Evolutionary conservation across 1,140 invertebrate genomes (phyloP).

Genomic region (Centruroides sculpturatus): DNA sequence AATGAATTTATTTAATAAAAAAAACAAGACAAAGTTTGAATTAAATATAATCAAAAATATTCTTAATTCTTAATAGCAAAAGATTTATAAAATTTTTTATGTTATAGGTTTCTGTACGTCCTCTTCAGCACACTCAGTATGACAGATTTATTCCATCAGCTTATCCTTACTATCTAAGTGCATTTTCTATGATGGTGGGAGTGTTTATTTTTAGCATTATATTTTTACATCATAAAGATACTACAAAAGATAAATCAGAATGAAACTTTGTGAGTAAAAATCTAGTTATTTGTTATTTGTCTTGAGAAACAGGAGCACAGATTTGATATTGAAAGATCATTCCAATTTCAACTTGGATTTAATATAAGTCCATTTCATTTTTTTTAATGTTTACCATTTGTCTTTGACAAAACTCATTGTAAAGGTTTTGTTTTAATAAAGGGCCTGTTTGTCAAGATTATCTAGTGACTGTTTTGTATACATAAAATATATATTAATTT

Average conservation of each 20-base stretch:
- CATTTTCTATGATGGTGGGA: conserved; percentile 99
- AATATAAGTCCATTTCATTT: no score
- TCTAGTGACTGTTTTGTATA: no score
- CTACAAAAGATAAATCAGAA: conserved; percentile 27
- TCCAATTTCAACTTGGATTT: no score
- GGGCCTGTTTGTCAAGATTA: no score
- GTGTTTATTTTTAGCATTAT: conserved; percentile 85
- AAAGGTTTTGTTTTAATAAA: no score
- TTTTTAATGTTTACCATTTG: no score
- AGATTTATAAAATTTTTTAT: conserved; percentile 5
- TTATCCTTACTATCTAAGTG: conserved; percentile 94
- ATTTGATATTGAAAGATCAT: no score
- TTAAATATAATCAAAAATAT: background rate
- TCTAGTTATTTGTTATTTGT: background rate
- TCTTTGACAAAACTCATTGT: no score
- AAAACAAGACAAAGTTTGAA: background rate
- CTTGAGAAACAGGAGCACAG: no score
- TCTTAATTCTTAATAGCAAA: background rate
- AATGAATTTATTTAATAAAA: no score
- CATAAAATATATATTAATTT: no score
- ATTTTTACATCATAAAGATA: conserved; percentile 84
- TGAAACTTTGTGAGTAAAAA: background rate
- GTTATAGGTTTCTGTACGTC: conserved; percentile 85
- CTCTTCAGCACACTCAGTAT: conserved; percentile 94
- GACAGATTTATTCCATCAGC: conserved; percentile 96